These are phyloP conservation scores for Chaitophorus viminalis DNA, from an alignment of 2,888 invertebrate genomes.

Conservation along the genomic window DNA sequence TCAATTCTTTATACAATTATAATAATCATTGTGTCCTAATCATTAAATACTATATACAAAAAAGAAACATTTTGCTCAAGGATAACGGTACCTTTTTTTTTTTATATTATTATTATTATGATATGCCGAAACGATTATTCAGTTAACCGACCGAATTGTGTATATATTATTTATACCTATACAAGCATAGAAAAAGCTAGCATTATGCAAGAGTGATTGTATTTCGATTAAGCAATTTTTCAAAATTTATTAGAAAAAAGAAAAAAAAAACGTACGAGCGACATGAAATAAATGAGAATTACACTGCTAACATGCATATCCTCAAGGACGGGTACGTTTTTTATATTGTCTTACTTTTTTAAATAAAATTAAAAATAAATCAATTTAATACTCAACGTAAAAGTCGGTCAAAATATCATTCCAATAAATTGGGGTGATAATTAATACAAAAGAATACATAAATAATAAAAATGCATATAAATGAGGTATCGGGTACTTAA, in stretches of 20 bases:
- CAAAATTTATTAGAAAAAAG: conserved; percentile 14
- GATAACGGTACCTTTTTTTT: conserved; percentile 31
- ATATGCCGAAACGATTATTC: conserved; percentile 54
- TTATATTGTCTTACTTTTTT: conserved; percentile 45
- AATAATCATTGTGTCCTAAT: conserved; percentile 52
- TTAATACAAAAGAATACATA: not conserved
- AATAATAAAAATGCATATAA: not conserved
- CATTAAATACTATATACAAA: conserved; percentile 54
- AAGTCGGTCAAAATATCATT: not conserved
- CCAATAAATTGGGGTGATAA: not conserved
- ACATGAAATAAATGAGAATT: conserved; percentile 2
- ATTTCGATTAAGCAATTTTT: conserved; percentile 40
- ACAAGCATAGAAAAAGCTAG: conserved; percentile 58
- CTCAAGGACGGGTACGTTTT: conserved; percentile 56
- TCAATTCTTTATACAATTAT: conserved; percentile 49
- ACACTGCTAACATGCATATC: conserved; percentile 42
- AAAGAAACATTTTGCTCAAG: conserved; percentile 49
- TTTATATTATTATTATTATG: conserved; percentile 28
- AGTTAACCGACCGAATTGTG: conserved; percentile 36
- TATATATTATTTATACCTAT: conserved; percentile 29
- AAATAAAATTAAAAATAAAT: conserved; percentile 40
- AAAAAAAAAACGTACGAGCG: conserved; percentile 13
- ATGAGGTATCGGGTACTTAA: not conserved
- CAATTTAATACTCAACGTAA: conserved; percentile 19
- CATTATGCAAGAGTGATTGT: conserved; percentile 52